Percentiles rank a stretch among this genome's conserved stretches.
Evolutionary conservation across 2,113 vertebrate species (phyloP).

Genomic region (Phalacrocorax pelagicus): DNA sequence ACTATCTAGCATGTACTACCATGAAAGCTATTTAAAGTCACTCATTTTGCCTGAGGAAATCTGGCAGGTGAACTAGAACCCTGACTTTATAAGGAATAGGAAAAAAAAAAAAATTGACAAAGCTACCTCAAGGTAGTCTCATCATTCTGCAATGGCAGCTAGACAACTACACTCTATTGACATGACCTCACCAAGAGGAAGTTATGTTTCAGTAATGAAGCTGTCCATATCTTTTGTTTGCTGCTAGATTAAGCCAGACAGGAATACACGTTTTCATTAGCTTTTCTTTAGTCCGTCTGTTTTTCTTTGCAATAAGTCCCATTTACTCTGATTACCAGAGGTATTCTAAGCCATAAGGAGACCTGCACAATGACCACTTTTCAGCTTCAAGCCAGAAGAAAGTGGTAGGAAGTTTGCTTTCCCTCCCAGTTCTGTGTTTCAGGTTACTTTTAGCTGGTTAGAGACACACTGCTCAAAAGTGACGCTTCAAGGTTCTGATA

Average conservation of each 20-base stretch:
- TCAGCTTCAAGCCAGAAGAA: not conserved
- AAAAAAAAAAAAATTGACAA: not conserved
- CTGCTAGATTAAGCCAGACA: not conserved
- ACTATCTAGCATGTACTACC: not conserved
- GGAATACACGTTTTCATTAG: not conserved
- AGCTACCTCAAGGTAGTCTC: not conserved
- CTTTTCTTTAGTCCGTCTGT: not conserved
- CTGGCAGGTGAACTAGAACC: not conserved
- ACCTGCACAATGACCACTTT: not conserved
- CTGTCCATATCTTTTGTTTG: not conserved
- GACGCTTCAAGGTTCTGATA: not conserved
- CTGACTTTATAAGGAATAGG: rapidly evolving
- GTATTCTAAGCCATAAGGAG: not conserved
- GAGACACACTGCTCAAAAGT: not conserved
- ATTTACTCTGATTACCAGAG: not conserved
- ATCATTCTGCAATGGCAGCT: not conserved
- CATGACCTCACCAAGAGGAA: not conserved
- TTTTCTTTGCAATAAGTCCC: not conserved
- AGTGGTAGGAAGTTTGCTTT: not conserved
- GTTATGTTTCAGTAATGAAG: not conserved
- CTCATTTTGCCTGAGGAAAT: not conserved
- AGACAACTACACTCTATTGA: not conserved
- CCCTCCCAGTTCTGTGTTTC: not conserved
- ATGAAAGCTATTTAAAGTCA: not conserved
- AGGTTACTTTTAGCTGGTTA: not conserved